Conservation (phyloP, 2,113 vertebrate species). For the Melanerpes formicivorus region DNA sequence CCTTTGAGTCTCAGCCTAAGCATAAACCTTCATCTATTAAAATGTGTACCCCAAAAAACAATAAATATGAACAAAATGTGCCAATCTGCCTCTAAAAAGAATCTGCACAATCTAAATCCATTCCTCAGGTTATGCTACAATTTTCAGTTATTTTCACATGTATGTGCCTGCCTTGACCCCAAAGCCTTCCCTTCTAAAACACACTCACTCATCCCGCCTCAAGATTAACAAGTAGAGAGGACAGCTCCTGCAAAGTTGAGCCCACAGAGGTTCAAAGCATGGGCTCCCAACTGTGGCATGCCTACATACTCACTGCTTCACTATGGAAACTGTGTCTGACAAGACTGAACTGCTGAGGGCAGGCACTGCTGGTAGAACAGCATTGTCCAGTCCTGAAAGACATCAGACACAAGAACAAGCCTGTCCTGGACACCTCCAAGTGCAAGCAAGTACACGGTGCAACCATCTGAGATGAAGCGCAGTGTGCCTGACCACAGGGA, state of each 20-base stretch:
- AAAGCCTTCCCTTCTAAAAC: background rate
- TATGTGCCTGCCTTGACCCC: background rate
- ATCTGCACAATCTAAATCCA: background rate
- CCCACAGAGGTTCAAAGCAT: background rate
- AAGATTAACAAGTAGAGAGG: background rate
- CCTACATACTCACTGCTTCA: background rate
- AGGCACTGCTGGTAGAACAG: background rate
- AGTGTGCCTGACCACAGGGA: background rate
- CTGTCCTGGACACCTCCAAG: background rate
- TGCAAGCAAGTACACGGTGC: background rate
- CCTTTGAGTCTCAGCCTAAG: background rate
- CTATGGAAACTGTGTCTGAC: background rate
- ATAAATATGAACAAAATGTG: background rate
- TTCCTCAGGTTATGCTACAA: background rate
- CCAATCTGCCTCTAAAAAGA: background rate
- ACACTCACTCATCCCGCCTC: background rate
- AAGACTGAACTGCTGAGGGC: fast-evolving
- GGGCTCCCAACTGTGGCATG: background rate
- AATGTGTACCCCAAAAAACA: background rate
- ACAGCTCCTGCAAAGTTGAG: background rate
- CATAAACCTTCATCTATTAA: background rate
- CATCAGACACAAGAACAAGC: background rate
- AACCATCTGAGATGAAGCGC: background rate
- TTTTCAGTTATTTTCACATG: background rate
- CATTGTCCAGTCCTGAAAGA: background rate